phyloP scores from a whole-genome alignment of 1,140 invertebrate species.

The Camponotus pennsylvanicus region DNA sequence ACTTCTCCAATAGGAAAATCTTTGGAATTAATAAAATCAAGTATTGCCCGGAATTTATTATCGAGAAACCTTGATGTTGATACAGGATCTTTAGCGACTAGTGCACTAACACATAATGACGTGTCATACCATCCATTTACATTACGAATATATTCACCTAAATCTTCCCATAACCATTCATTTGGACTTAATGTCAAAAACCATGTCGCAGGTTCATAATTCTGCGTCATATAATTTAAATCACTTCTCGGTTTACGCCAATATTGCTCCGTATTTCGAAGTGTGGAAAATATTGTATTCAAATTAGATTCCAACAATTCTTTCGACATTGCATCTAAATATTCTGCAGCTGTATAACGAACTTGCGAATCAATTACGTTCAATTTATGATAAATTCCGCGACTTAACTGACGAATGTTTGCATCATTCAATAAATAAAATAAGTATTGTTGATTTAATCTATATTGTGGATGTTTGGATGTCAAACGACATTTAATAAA shows the following conservation, averaged over 20 bases:
- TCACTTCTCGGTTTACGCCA: background rate
- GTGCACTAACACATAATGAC: background rate
- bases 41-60: background rate
- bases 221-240: slow-evolving; percentile 21
- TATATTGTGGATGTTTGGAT: too few species aligned
- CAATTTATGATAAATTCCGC: too few species aligned
- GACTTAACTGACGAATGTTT: too few species aligned
- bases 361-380: too few species aligned
- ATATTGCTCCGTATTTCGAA: background rate
- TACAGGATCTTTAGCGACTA: too few species aligned
- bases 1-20: slow-evolving; percentile 7
- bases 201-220: background rate
- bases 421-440: too few species aligned
- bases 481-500: too few species aligned
- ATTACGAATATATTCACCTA: background rate
- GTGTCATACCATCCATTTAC: background rate
- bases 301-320: background rate
- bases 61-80: background rate
- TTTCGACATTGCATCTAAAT: background rate
- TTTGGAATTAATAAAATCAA: background rate
- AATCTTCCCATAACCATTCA: background rate
- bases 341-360: too few species aligned
- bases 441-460: too few species aligned
- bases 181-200: slow-evolving; percentile 5
- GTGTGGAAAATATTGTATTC: background rate